A percentile compares a stretch with the other conserved stretches of the same genome.
phyloP scores from a whole-genome alignment of 2,888 invertebrate species.

The Parnassius orleans region DNA sequence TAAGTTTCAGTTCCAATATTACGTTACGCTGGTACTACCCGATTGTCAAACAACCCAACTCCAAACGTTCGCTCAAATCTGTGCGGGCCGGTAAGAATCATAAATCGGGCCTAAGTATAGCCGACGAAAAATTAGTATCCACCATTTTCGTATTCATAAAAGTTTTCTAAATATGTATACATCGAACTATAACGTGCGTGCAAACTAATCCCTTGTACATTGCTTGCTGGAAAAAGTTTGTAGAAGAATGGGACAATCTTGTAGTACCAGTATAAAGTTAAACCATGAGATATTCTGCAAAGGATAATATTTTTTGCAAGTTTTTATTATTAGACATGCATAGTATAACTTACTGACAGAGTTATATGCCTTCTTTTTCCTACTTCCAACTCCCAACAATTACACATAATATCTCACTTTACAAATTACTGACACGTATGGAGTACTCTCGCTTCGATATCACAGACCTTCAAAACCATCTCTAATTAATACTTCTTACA shows the following conservation, averaged over 20 bases:
- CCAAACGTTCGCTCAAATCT: too few relatives aligned
- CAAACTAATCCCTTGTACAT: too few relatives aligned
- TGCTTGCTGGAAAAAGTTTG: too few relatives aligned
- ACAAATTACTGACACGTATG: slow-evolving; percentile 17
- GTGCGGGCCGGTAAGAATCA: too few relatives aligned
- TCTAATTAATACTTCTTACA: slow-evolving; percentile 28
- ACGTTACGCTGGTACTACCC: slow-evolving; percentile 28
- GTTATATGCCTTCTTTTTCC: background rate
- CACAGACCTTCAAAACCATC: slow-evolving; percentile 63
- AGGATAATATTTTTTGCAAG: background rate
- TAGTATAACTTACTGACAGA: background rate
- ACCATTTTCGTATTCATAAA: too few relatives aligned
- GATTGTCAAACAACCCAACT: too few relatives aligned
- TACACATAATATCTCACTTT: slow-evolving; percentile 1
- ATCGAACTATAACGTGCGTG: too few relatives aligned
- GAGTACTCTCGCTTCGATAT: slow-evolving; percentile 44
- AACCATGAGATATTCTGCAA: background rate
- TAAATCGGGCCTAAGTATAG: too few relatives aligned
- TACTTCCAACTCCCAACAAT: slow-evolving; percentile 1
- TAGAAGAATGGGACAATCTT: too few relatives aligned
- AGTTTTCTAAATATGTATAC: too few relatives aligned
- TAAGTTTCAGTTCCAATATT: slow-evolving; percentile 44
- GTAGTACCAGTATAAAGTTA: slow-evolving; percentile 18
- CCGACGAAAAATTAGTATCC: too few relatives aligned
- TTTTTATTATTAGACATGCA: slow-evolving; percentile 1